Percentiles rank a stretch among this genome's conserved stretches.
Conservation (phyloP, 2,888 invertebrate genomes). For the Scaptomyza tumidula region DNA sequence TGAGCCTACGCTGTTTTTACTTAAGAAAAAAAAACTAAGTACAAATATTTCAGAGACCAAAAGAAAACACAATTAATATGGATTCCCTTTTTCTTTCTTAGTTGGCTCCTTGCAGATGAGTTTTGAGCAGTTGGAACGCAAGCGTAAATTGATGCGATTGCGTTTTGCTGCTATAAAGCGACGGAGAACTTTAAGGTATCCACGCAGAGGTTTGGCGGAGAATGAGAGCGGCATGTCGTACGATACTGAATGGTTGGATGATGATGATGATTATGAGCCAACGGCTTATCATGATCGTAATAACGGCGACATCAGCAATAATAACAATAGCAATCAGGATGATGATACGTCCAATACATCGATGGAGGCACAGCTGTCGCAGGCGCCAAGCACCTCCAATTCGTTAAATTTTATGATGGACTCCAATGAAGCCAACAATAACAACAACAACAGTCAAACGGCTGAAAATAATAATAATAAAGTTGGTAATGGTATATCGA, state of each 20-base stretch:
- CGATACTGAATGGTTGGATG: constrained; percentile 47
- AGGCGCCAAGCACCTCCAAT: constrained; percentile 67
- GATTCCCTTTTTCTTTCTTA: constrained; percentile 12
- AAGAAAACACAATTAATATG: not conserved
- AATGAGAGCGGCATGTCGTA: constrained; percentile 35
- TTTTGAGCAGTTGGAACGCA: constrained; percentile 51
- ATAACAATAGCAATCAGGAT: constrained; percentile 30
- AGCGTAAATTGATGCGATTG: constrained; percentile 51
- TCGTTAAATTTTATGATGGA: constrained; percentile 50
- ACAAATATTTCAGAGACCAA: not conserved
- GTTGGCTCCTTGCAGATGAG: constrained; percentile 51
- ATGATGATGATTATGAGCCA: constrained; percentile 25
- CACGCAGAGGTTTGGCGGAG: constrained; percentile 40
- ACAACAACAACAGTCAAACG: constrained; percentile 48
- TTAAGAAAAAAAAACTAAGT: not conserved
- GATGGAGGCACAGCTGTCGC: constrained; percentile 71
- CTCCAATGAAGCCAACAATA: constrained; percentile 43
- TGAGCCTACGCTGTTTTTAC: no score
- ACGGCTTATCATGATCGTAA: constrained; percentile 11
- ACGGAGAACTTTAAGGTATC: constrained; percentile 29
- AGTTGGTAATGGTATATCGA: constrained; percentile 32
- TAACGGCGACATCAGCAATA: constrained; percentile 18
- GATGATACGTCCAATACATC: constrained; percentile 63
- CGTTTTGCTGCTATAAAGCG: constrained; percentile 50
- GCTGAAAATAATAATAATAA: constrained; percentile 47